Conservation (phyloP, 64 coral and sea anemone species). For the Catalaphyllia jardinei region DNA sequence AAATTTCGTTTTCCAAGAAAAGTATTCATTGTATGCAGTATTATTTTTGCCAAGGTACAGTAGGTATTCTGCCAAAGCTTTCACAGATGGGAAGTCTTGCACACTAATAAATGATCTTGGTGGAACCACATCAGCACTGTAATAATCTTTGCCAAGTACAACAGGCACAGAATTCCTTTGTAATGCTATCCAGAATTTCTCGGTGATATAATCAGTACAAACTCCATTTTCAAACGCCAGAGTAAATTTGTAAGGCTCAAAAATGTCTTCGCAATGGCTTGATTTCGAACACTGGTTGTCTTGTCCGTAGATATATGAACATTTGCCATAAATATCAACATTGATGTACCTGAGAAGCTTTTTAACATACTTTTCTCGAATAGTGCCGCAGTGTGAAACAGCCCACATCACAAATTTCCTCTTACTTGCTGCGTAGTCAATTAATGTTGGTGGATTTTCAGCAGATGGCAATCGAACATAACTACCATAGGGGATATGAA, state of each 20-base stretch:
- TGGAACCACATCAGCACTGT: background rate
- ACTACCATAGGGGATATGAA: background rate
- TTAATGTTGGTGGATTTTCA: background rate
- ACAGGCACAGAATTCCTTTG: background rate
- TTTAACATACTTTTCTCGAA: background rate
- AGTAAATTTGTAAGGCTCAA: background rate
- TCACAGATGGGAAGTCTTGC: background rate
- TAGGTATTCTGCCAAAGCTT: background rate
- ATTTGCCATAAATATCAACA: conserved; percentile 6
- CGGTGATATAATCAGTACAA: conserved; percentile 3
- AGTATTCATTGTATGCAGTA: background rate
- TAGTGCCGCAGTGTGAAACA: background rate
- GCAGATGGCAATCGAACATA: background rate
- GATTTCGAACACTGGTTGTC: background rate
- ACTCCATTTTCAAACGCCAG: conserved; percentile 2
- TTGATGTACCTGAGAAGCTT: background rate
- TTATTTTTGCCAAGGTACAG: background rate
- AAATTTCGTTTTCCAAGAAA: background rate
- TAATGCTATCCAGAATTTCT: background rate
- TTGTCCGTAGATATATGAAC: background rate
- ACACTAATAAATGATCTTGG: background rate
- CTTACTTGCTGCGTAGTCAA: background rate
- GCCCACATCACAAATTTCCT: background rate
- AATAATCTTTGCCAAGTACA: background rate
- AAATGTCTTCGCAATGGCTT: background rate